phyloP scores from a whole-genome alignment of 2,797 vertebrate species.

The Chlorospingus flavigularis region DNA sequence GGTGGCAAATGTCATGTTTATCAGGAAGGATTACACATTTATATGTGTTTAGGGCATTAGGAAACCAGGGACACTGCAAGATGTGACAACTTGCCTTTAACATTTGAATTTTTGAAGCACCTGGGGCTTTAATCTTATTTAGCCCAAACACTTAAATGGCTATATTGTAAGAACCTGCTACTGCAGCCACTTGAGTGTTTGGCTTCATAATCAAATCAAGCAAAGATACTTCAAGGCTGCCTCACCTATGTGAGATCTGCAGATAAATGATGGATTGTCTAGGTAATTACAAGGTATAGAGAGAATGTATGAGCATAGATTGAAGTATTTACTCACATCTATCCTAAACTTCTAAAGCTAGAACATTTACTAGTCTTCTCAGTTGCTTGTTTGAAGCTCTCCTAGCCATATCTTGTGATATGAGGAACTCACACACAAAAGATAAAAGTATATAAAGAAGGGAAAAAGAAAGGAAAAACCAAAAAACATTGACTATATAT shows the following conservation, averaged over 20 bases:
- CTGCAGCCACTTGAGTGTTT: not conserved
- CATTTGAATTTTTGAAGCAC: not conserved
- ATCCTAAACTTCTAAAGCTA: not conserved
- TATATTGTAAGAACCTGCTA: not conserved
- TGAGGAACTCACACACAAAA: not conserved
- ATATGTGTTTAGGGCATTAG: not conserved
- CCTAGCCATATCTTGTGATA: not conserved
- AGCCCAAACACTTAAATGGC: not conserved
- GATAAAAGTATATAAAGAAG: not conserved
- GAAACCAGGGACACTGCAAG: not conserved
- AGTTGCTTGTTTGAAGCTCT: not conserved
- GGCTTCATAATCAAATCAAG: slow-evolving; percentile 10
- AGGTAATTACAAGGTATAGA: not conserved
- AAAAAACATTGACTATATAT: not conserved
- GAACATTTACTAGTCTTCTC: not conserved
- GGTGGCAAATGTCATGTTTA: not conserved
- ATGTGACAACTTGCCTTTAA: not conserved
- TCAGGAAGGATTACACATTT: not conserved
- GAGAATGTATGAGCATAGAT: not conserved
- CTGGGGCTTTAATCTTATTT: not conserved
- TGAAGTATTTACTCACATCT: slow-evolving; percentile 16
- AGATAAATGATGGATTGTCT: not conserved
- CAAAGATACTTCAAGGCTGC: not conserved
- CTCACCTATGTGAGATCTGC: slow-evolving; percentile 1
- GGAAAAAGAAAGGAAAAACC: not conserved